phyloP scores from a whole-genome alignment of 2,888 invertebrate genomes.

The Zaprionus lineosus region DNA sequence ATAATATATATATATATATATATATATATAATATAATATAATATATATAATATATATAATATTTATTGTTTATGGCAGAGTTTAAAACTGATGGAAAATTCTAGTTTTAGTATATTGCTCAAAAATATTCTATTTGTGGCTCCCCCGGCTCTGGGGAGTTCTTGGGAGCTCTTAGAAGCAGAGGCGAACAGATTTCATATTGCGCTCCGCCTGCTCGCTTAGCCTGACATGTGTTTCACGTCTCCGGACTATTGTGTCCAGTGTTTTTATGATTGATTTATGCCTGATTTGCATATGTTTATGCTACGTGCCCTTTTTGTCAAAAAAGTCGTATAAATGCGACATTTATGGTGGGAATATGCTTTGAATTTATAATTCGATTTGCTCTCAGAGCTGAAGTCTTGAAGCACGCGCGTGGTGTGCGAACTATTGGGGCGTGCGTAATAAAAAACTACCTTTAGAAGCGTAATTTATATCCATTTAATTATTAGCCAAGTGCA shows the following conservation, averaged over 20 bases:
- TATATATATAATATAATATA: no score
- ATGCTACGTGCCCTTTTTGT: conserved; percentile 57
- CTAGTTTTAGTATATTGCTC: no score
- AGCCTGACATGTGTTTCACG: conserved; percentile 55
- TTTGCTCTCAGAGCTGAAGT: not conserved
- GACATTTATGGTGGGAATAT: conserved; percentile 69
- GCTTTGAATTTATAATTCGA: conserved; percentile 64
- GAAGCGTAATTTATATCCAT: conserved; percentile 46
- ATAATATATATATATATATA: no score
- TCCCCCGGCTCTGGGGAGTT: no score
- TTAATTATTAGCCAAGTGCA: conserved; percentile 33
- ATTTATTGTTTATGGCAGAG: no score
- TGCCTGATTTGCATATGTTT: conserved; percentile 51
- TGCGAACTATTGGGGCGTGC: conserved; percentile 38
- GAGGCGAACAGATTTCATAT: no score
- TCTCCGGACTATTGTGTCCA: conserved; percentile 20
- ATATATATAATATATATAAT: no score
- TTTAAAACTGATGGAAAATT: no score
- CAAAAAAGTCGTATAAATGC: conserved; percentile 51
- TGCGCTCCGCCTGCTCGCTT: no score
- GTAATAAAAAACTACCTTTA: conserved; percentile 37
- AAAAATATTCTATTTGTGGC: no score
- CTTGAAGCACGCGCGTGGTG: conserved; percentile 43
- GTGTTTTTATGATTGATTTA: conserved; percentile 59
- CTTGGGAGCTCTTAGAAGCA: no score